These are phyloP conservation scores for Phalacrocorax carbo DNA, from an alignment of 2,113 vertebrate species.

Conservation along the genomic window DNA sequence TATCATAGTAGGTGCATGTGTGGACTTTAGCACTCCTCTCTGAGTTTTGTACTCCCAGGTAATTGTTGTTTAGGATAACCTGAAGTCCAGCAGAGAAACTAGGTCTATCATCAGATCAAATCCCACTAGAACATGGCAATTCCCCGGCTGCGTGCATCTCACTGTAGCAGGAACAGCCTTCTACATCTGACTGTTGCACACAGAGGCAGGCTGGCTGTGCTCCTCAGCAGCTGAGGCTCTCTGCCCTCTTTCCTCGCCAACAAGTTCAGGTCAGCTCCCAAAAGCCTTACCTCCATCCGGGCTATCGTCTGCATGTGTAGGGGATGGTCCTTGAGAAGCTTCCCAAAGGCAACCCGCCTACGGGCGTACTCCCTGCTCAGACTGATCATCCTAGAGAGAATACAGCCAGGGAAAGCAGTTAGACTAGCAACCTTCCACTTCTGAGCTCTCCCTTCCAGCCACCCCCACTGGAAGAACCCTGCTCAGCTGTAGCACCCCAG, in stretches of 20 bases:
- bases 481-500: neutral
- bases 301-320: conserved; percentile 83
- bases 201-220: neutral
- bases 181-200: neutral
- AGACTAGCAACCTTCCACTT: neutral
- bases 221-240: neutral
- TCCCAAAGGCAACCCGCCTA: conserved; percentile 80
- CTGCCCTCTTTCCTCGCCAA: neutral
- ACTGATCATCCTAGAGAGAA: conserved; percentile 73
- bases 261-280: neutral
- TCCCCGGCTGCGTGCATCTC: neutral
- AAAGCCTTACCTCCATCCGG: conserved; percentile 80
- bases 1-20: neutral
- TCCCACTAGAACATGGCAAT: neutral
- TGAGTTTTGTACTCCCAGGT: neutral
- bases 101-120: neutral
- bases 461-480: neutral
- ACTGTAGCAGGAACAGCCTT: neutral
- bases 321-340: conserved; percentile 83
- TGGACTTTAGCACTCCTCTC: neutral
- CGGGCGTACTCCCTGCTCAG: conserved; percentile 81
- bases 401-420: neutral
- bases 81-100: neutral
- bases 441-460: neutral
- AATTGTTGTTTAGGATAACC: neutral